These are phyloP conservation scores for Homarus americanus DNA, from an alignment of 1,140 invertebrate genomes.

Conservation along the genomic window DNA sequence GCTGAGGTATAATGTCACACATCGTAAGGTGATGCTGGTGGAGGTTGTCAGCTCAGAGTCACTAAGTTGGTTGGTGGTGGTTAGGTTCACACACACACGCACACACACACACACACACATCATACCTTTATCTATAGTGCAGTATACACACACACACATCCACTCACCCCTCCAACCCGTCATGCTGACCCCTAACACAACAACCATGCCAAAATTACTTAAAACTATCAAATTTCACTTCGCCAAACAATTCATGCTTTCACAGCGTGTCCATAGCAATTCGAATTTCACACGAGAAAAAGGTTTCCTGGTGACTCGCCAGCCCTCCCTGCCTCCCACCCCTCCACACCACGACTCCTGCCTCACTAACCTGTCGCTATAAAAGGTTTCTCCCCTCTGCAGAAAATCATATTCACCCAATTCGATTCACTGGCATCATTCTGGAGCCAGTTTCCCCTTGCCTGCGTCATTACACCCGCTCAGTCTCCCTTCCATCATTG, in stretches of 20 bases:
- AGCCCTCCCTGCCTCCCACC: not conserved
- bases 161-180: not conserved
- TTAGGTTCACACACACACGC: not conserved
- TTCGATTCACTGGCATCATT: slow-evolving; percentile 2
- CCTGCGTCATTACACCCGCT: not conserved
- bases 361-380: not conserved
- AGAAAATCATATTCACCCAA: slow-evolving; percentile 6
- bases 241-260: too few species aligned
- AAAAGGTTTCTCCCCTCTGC: not conserved
- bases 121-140: not conserved
- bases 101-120: not conserved
- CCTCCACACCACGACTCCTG: not conserved
- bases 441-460: not conserved
- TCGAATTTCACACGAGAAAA: too few species aligned
- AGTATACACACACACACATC: not conserved
- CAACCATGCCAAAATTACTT: too few species aligned
- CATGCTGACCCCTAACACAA: not conserved
- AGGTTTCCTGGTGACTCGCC: too few species aligned
- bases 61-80: not conserved
- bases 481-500: not conserved
- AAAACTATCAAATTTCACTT: too few species aligned
- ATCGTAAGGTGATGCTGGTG: too few species aligned
- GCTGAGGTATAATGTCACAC: too few species aligned
- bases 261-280: too few species aligned
- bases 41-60: too few species aligned